phyloP scores from a whole-genome alignment of 2,888 invertebrate genomes.

The Biston stratarius region DNA sequence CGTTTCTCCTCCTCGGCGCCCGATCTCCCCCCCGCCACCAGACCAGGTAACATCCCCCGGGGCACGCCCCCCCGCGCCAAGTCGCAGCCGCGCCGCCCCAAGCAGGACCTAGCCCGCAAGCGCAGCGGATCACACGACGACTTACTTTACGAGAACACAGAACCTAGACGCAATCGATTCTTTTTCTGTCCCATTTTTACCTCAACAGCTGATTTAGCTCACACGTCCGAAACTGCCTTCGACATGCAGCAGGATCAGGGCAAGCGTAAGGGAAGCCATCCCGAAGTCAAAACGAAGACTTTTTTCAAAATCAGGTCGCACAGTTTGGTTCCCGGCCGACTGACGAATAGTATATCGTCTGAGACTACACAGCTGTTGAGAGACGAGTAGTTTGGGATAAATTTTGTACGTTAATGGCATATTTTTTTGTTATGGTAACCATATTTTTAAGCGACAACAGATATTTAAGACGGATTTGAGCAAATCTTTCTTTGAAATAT shows the following conservation, averaged over 20 bases:
- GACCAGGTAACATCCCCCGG: slow-evolving; percentile 67
- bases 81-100: slow-evolving; percentile 54
- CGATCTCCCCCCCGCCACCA: slow-evolving; percentile 78
- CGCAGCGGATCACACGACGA: slow-evolving; percentile 76
- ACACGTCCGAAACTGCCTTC: slow-evolving; percentile 86
- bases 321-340: slow-evolving; percentile 68
- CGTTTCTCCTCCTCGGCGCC: slow-evolving; percentile 87
- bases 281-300: slow-evolving; percentile 59
- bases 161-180: slow-evolving; percentile 66
- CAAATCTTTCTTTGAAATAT: slow-evolving; percentile 23
- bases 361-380: slow-evolving; percentile 71
- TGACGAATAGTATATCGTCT: slow-evolving; percentile 60
- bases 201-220: slow-evolving; percentile 71
- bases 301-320: slow-evolving; percentile 74
- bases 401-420: slow-evolving; percentile 22
- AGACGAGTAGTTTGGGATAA: slow-evolving; percentile 63
- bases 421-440: background rate
- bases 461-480: slow-evolving; percentile 20
- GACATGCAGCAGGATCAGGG: slow-evolving; percentile 58
- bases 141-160: slow-evolving; percentile 62
- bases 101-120: slow-evolving; percentile 58
- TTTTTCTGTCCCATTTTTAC: slow-evolving; percentile 87
- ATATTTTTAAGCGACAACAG: background rate
- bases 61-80: slow-evolving; percentile 61
- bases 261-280: slow-evolving; percentile 59